Evolutionary conservation across 2,113 vertebrate genomes (phyloP).

Genomic region (Acinonyx jubatus): DNA sequence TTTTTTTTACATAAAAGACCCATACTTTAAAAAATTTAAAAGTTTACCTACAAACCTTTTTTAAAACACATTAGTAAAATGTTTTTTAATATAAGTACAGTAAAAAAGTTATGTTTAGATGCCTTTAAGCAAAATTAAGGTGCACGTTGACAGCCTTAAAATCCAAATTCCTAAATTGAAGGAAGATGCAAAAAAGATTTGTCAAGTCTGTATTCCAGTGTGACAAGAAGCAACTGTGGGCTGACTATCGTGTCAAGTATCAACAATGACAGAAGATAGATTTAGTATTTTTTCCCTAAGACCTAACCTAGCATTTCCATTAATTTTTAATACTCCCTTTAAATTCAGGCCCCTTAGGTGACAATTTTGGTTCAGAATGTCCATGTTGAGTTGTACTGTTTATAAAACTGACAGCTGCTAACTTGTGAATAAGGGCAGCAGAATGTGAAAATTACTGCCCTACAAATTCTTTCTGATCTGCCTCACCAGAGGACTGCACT

Average conservation of each 20-base stretch:
- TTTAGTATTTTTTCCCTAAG: neutral
- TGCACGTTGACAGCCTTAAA: neutral
- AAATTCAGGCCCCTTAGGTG: neutral
- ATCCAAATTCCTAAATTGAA: neutral
- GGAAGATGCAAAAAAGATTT: neutral
- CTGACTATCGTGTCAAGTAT: neutral
- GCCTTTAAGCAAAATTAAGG: neutral
- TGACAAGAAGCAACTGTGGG: conserved; percentile 4
- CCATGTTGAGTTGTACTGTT: neutral
- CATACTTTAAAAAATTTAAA: neutral
- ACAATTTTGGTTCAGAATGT: neutral
- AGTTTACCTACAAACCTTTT: neutral
- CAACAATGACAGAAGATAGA: neutral
- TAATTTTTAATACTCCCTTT: neutral
- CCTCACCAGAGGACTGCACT: neutral
- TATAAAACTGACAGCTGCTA: neutral
- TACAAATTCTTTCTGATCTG: neutral
- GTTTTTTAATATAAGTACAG: neutral
- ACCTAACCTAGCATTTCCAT: neutral
- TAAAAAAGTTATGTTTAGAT: neutral
- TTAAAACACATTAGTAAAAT: neutral
- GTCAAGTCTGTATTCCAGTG: neutral
- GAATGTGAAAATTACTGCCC: neutral
- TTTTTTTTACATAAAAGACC: neutral
- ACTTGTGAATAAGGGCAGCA: neutral